phyloP scores from a whole-genome alignment of 2,888 invertebrate genomes.

The Rotaria sp. region DNA sequence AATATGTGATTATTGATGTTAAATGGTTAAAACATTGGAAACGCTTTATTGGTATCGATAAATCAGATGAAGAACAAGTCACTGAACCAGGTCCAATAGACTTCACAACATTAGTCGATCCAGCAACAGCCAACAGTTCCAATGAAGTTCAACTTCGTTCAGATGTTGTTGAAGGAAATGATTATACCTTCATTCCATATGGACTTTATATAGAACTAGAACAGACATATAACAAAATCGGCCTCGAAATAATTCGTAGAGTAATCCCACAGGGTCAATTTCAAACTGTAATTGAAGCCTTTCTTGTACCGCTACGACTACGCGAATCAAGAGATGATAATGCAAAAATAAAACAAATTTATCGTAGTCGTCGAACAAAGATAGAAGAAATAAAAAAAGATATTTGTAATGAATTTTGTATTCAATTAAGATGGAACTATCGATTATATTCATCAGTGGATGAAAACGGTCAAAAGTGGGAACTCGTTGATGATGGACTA shows the following conservation, averaged over 20 bases:
- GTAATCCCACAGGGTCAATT: neutral
- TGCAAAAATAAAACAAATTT: neutral
- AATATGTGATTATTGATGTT: constrained; percentile 50
- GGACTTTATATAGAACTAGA: neutral
- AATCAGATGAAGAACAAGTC: neutral
- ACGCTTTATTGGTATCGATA: constrained; percentile 52
- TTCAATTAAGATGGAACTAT: neutral
- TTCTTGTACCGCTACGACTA: neutral
- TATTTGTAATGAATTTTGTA: neutral
- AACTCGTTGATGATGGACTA: neutral
- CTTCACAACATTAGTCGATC: neutral
- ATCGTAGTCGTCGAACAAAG: neutral
- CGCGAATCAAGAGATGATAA: neutral
- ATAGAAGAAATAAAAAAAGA: neutral
- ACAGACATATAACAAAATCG: neutral
- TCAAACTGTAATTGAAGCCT: neutral
- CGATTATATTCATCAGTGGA: neutral
- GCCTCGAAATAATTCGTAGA: neutral
- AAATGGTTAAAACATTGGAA: constrained; percentile 58
- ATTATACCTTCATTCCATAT: neutral
- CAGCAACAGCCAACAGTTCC: neutral
- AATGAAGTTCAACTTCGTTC: neutral
- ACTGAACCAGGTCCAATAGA: constrained; percentile 21
- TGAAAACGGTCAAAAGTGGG: neutral
- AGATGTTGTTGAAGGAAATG: neutral